Percentiles rank a stretch among this genome's conserved stretches.
phyloP scores from a whole-genome alignment of 2,888 invertebrate genomes.

The Amaurobius ferox region DNA sequence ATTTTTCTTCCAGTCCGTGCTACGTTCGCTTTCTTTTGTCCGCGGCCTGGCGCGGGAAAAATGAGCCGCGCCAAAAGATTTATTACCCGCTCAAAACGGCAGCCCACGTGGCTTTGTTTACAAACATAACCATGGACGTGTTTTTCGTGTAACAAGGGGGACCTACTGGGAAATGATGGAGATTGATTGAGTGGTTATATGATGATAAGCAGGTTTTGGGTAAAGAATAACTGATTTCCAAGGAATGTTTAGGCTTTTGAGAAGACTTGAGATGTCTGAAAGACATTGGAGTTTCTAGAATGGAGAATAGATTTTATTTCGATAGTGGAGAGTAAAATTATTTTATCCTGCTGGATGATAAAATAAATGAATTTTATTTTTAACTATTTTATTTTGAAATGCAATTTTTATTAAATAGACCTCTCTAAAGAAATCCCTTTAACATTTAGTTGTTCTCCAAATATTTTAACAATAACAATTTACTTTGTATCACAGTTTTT shows the following conservation, averaged over 20 bases:
- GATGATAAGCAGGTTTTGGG: slow-evolving; percentile 1
- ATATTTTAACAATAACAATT: too few species aligned
- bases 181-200: slow-evolving; percentile 16
- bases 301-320: background rate
- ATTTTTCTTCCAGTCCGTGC: slow-evolving; percentile 38
- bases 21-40: slow-evolving; percentile 27
- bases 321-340: background rate
- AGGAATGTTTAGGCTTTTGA: background rate
- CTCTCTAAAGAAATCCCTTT: too few species aligned
- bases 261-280: background rate
- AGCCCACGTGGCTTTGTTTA: slow-evolving; percentile 68
- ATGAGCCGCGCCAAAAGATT: slow-evolving; percentile 55
- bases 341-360: too few species aligned
- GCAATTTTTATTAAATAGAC: too few species aligned
- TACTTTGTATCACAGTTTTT: too few species aligned
- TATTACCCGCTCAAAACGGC: slow-evolving; percentile 36
- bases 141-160: slow-evolving; percentile 21
- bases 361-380: too few species aligned
- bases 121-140: slow-evolving; percentile 43
- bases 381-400: too few species aligned
- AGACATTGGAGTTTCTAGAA: background rate
- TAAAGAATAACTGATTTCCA: slow-evolving; percentile 2
- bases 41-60: slow-evolving; percentile 21
- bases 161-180: slow-evolving; percentile 12
- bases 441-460: too few species aligned